Conservation (phyloP, 2,797 vertebrate species). For the Phrynocephalus forsythii region DNA sequence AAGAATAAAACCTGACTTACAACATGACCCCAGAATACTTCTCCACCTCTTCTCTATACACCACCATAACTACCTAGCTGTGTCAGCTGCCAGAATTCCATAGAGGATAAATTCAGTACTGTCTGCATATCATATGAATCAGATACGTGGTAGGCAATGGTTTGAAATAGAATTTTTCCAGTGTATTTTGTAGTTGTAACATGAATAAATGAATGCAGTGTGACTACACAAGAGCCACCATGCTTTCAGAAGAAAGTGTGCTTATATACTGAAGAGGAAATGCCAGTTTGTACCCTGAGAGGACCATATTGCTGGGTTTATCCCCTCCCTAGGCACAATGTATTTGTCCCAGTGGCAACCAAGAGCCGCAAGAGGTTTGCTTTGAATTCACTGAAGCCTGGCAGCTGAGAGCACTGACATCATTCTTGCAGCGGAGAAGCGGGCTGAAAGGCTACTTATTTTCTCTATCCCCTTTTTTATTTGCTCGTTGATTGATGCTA, state of each 20-base stretch:
- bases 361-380: background rate
- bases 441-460: background rate
- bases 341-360: background rate
- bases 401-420: no score
- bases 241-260: background rate
- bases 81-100: background rate
- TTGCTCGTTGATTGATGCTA: background rate
- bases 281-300: background rate
- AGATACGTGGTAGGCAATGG: background rate
- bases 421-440: background rate
- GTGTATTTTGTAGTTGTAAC: background rate
- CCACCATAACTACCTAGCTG: background rate
- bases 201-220: background rate
- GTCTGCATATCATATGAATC: no score
- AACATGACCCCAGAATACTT: background rate
- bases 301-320: background rate
- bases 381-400: background rate
- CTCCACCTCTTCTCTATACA: background rate
- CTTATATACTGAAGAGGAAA: background rate
- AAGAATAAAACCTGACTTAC: background rate
- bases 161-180: background rate
- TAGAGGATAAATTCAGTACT: no score
- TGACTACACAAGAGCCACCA: background rate
- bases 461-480: background rate
- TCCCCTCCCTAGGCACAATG: background rate